Percentiles rank a stretch among this genome's conserved stretches.
phyloP scores from a whole-genome alignment of 2,888 invertebrate species.

The Balanococcus diminutus region DNA sequence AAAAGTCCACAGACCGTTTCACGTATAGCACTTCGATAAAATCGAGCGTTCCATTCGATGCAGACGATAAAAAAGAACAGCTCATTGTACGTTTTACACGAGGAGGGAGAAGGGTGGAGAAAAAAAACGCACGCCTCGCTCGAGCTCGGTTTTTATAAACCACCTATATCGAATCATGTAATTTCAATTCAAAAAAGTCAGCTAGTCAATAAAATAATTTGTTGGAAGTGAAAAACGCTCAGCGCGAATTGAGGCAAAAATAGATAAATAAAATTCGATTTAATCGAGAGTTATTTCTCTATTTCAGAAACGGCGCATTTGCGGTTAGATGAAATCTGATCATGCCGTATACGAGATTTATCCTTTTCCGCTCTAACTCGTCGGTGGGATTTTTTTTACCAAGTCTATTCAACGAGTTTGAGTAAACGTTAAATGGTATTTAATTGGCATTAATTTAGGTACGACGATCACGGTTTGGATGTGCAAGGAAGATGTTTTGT shows the following conservation, averaged over 20 bases:
- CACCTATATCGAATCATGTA: neutral
- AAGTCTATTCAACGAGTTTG: neutral
- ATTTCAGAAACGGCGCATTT: slow-evolving; percentile 31
- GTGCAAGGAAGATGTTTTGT: neutral
- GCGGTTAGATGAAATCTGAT: slow-evolving; percentile 16
- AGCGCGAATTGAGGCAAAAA: neutral
- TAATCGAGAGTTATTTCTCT: slow-evolving; percentile 36
- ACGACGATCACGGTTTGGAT: neutral
- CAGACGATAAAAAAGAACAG: slow-evolving; percentile 7
- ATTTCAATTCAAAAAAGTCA: slow-evolving; percentile 37
- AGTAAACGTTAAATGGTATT: neutral
- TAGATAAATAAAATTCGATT: slow-evolving; percentile 42
- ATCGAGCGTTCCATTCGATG: neutral
- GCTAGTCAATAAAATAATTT: slow-evolving; percentile 42
- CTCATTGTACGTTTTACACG: neutral
- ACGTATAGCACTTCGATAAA: neutral
- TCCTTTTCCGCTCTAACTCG: neutral
- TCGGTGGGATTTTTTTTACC: neutral
- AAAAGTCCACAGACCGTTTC: neutral
- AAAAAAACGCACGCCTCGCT: neutral
- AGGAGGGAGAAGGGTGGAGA: too few species aligned
- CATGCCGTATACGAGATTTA: neutral
- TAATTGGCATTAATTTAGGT: slow-evolving; percentile 11
- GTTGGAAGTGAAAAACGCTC: slow-evolving; percentile 24
- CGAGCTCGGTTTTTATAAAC: neutral